Percentiles rank a stretch among this genome's conserved stretches.
These are phyloP conservation scores for Zeuzera pyrina DNA, from an alignment of 2,888 invertebrate genomes.

Conservation along the genomic window DNA sequence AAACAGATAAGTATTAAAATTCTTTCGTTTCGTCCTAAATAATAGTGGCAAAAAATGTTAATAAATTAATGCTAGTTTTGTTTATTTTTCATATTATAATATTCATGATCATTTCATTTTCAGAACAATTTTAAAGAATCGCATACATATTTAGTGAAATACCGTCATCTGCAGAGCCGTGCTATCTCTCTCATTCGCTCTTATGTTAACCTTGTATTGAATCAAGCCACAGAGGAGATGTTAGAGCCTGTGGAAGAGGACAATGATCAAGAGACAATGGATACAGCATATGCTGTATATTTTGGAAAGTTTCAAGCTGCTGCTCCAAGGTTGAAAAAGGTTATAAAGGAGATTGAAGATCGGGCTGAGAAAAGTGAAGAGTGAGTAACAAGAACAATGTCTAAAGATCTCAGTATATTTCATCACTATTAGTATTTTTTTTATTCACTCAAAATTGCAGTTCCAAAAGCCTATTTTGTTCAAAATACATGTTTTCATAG, in stretches of 20 bases:
- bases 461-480: too few relatives aligned
- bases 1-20: constrained; percentile 2
- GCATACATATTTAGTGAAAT: constrained; percentile 84
- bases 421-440: too few relatives aligned
- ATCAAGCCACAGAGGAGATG: constrained; percentile 85
- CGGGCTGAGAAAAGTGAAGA: constrained; percentile 81
- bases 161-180: constrained; percentile 86
- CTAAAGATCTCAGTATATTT: too few relatives aligned
- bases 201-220: constrained; percentile 83
- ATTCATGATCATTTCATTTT: constrained; percentile 20
- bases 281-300: constrained; percentile 86
- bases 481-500: too few relatives aligned
- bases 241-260: constrained; percentile 50
- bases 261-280: constrained; percentile 52
- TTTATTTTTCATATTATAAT: constrained; percentile 6
- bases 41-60: background rate
- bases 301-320: constrained; percentile 97
- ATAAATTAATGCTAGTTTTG: too few relatives aligned
- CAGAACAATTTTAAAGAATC: constrained; percentile 91
- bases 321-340: constrained; percentile 85
- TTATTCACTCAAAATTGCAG: too few relatives aligned
- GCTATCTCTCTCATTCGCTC: constrained; percentile 86
- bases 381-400: too few relatives aligned
- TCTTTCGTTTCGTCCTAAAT: constrained; percentile 4
- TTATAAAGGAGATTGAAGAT: constrained; percentile 87